Base-by-base conservation (phyloP, 2,113 vertebrate genomes). In the Apodemus speciosus region DNA sequence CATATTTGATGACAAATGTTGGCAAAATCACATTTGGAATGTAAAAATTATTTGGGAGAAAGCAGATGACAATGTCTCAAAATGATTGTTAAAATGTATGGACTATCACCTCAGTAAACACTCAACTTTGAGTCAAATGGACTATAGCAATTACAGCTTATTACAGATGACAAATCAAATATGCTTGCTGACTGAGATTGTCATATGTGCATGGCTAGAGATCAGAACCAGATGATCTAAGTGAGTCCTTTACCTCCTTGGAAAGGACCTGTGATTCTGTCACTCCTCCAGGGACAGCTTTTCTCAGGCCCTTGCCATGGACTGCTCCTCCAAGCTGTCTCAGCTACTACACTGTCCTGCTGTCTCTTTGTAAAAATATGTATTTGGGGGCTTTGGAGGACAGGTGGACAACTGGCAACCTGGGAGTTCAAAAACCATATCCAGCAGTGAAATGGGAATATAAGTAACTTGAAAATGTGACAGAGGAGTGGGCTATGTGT, bases 11-110 rank as follows among this genome's bases (percentile, higher is more conserved):
- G 64, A 91, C 30, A 66, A 95, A 95, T 27, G 7, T 6, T 91
- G 95, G 89, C 46, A 95, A 90, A 43, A 94, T 95, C 51, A 85
- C 84, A 88, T 85, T 94, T 92, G 79, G 64, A 93, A 92, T 68
- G 10, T 46, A 71, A 72, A 56, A 75, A 21, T 7, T 94, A 76
- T 58, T 68, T 77, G 46, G 86, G 13, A 92, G 27, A 92, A 95
- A 32, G 88, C 27, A 89, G n/a, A 88, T 62, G 3, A 96, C 85
- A 16, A 87, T 40, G 43, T 58, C 85, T 94, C 68, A 90, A 93
- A 1, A 25, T 92, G 81, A 71, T 89, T 72, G 87, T 69, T 89
- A 62, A 49, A 89, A 95, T 76, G 80, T 89, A 90, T 90, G 2
- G 60, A 91, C 16, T 88, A 43, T 64, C 40, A 71, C 81, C 85